Percentiles rank a stretch among this genome's conserved stretches.
phyloP scores from a whole-genome alignment of 1,140 invertebrate species.

The Caerostris darwini region DNA sequence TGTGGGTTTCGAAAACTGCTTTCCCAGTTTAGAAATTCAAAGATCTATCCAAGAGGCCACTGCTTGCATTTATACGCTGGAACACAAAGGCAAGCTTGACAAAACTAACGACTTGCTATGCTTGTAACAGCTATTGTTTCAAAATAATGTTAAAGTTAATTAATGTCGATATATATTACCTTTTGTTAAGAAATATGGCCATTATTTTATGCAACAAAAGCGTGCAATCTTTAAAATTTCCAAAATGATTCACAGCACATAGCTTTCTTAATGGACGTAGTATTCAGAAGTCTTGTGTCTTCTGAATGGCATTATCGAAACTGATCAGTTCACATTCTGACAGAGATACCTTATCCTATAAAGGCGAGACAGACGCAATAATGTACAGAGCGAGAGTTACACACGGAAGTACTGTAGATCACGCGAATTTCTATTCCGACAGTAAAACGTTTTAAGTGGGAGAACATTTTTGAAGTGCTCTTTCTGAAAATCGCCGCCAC shows the following conservation, averaged over 20 bases:
- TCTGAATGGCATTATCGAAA: constrained; percentile 1
- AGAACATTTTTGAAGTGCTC: constrained; percentile 6
- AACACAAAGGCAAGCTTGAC: too few relatives aligned
- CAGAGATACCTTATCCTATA: neutral
- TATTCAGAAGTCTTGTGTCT: neutral
- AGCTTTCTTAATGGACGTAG: neutral
- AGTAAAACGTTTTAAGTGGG: constrained; percentile 14
- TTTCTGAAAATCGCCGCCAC: neutral
- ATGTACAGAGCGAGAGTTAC: neutral
- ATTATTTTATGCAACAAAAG: too few relatives aligned
- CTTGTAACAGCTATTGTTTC: too few relatives aligned
- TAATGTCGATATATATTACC: too few relatives aligned
- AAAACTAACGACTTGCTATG: too few relatives aligned
- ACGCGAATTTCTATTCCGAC: constrained; percentile 25
- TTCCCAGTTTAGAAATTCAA: too few relatives aligned
- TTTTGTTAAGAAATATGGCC: too few relatives aligned
- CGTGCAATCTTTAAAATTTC: neutral
- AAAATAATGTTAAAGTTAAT: too few relatives aligned
- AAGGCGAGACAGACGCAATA: constrained; percentile 31
- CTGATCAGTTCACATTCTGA: constrained; percentile 28
- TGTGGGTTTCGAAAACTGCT: too few relatives aligned
- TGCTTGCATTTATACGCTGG: too few relatives aligned
- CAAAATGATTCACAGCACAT: neutral
- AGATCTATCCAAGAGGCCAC: too few relatives aligned
- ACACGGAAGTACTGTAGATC: constrained; percentile 13